These are phyloP conservation scores for Spongilla lacustris DNA, from an alignment of 37 sponge, comb jelly and placozoan species.

Conservation along the genomic window DNA sequence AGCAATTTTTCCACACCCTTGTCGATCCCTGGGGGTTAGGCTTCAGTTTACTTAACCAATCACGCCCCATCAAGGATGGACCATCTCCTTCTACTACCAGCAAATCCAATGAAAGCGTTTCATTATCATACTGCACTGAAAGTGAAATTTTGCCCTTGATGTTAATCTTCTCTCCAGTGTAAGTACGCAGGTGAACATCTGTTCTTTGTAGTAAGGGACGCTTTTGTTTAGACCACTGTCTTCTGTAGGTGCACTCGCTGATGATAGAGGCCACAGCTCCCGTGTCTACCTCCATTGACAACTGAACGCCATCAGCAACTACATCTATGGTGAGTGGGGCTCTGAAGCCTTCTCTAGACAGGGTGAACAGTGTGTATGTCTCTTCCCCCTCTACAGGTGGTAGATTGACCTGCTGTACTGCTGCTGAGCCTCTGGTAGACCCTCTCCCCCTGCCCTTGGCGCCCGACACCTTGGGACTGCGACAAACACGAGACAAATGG, in stretches of 20 bases:
- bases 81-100: not conserved
- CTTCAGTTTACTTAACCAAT: conserved; percentile 2
- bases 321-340: no score
- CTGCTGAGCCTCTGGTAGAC: no score
- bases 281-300: conserved; percentile 13
- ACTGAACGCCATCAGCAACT: not conserved
- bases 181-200: conserved; percentile 13
- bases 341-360: no score
- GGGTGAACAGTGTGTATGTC: no score
- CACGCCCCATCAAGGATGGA: conserved; percentile 3
- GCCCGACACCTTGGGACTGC: no score
- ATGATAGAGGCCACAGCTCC: conserved; percentile 9
- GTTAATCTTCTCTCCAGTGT: conserved; percentile 22
- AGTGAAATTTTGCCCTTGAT: conserved; percentile 11
- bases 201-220: no score
- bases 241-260: conserved; percentile 1
- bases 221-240: not conserved
- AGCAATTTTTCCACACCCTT: not conserved
- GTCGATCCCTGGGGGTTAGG: not conserved
- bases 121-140: conserved; percentile 6
- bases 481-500: no score
- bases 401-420: no score
- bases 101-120: conserved; percentile 1
- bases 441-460: no score
- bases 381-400: no score